These are phyloP conservation scores for Dinocampus coccinellae DNA, from an alignment of 2,888 invertebrate genomes.

Conservation along the genomic window DNA sequence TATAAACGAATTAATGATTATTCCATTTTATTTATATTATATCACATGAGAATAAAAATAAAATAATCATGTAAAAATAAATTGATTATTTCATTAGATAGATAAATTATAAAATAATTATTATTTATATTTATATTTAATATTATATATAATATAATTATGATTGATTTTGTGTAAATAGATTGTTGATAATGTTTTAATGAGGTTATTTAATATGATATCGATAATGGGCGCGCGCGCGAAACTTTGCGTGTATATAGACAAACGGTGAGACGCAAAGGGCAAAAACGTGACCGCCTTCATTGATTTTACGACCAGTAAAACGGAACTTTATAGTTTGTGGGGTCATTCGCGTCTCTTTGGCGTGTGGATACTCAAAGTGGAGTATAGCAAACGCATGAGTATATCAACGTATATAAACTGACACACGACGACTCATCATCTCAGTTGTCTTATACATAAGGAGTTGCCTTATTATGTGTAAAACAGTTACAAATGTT, in stretches of 20 bases:
- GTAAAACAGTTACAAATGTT: too few relatives aligned
- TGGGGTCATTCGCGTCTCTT: conserved; percentile 51
- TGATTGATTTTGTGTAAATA: conserved; percentile 3
- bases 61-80: too few relatives aligned
- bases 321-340: conserved; percentile 65
- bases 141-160: neutral
- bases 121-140: neutral
- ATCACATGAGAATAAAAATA: too few relatives aligned
- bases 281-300: conserved; percentile 66
- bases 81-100: too few relatives aligned
- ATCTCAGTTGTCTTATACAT: conserved; percentile 20
- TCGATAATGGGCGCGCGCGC: conserved; percentile 46
- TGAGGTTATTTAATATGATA: conserved; percentile 45
- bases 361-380: conserved; percentile 48
- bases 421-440: conserved; percentile 41
- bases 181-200: conserved; percentile 39
- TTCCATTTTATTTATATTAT: too few relatives aligned
- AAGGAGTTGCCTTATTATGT: neutral
- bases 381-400: neutral
- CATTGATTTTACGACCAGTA: conserved; percentile 66
- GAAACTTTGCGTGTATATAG: conserved; percentile 21
- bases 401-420: conserved; percentile 25
- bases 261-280: conserved; percentile 55
- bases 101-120: too few relatives aligned
- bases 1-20: too few relatives aligned